Conservation (phyloP, 2,113 vertebrate species). For the Oophaga pumilio region DNA sequence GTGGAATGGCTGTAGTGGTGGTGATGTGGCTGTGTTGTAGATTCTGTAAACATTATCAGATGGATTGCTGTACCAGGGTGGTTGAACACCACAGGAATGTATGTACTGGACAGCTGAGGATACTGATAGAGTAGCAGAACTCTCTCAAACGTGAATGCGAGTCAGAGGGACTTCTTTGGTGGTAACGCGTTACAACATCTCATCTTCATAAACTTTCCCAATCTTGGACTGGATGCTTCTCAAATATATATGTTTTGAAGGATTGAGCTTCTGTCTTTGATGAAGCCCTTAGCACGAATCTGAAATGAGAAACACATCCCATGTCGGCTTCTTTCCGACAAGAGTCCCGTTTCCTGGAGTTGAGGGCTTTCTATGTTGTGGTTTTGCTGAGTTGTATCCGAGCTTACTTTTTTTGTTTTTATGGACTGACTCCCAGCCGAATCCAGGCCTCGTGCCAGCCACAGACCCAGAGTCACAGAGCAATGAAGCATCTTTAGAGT, state of each 20-base stretch:
- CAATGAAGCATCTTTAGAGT: not conserved
- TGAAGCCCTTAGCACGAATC: not conserved
- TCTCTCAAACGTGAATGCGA: not conserved
- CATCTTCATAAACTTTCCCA: not conserved
- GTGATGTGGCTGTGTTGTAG: not conserved
- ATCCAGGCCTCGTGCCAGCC: conserved; percentile 5
- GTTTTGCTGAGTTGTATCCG: conserved; percentile 35
- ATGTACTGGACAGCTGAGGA: not conserved
- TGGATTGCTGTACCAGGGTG: not conserved
- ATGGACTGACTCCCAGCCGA: conserved; percentile 33
- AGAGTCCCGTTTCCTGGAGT: conserved; percentile 35
- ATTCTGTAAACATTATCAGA: conserved; percentile 10
- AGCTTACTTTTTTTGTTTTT: conserved; percentile 38
- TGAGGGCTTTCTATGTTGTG: conserved; percentile 22
- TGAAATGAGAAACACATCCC: not conserved
- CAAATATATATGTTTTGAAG: not conserved
- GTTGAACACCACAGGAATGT: conserved; percentile 2
- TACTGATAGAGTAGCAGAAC: not conserved
- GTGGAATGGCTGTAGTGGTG: no score
- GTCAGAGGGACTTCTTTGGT: not conserved
- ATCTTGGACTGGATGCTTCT: not conserved
- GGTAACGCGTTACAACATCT: not conserved
- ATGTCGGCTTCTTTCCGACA: conserved; percentile 26
- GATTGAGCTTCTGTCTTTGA: not conserved
- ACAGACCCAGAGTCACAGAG: not conserved